A percentile compares a stretch with the other conserved stretches of the same genome.
Evolutionary conservation across 2,113 vertebrate species (phyloP).

Genomic region (Protobothrops mucrosquamatus): DNA sequence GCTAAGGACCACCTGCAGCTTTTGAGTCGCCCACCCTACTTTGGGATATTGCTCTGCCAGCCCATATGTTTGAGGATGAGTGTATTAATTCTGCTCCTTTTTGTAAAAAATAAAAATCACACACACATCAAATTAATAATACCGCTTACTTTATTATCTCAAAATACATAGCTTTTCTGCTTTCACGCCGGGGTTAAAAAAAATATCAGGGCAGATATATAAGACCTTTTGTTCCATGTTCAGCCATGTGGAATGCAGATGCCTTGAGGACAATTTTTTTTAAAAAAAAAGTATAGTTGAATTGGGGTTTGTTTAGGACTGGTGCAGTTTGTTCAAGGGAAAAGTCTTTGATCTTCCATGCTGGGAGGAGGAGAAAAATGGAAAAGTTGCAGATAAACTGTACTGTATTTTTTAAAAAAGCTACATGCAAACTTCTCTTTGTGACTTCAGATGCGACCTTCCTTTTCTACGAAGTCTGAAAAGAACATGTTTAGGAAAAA

Average conservation of each 20-base stretch:
- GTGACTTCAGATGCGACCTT: slow-evolving; percentile 74
- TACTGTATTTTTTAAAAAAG: slow-evolving; percentile 67
- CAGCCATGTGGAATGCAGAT: slow-evolving; percentile 89
- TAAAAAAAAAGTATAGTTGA: slow-evolving; percentile 26
- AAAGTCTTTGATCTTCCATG: slow-evolving; percentile 77
- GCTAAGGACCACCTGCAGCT: background rate
- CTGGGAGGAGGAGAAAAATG: slow-evolving; percentile 66
- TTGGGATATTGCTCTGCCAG: background rate
- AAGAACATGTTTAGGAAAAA: slow-evolving; percentile 38
- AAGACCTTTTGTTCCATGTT: slow-evolving; percentile 77
- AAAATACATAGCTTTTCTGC: slow-evolving; percentile 35
- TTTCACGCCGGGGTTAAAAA: slow-evolving; percentile 53
- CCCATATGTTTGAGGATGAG: background rate
- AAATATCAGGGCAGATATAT: slow-evolving; percentile 53
- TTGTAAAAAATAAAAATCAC: background rate
- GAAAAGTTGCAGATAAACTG: slow-evolving; percentile 73
- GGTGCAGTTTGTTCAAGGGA: slow-evolving; percentile 72
- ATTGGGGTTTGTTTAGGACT: slow-evolving; percentile 70
- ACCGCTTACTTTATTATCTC: slow-evolving; percentile 21
- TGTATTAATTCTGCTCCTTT: background rate
- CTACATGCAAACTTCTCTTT: slow-evolving; percentile 79
- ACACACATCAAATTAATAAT: background rate
- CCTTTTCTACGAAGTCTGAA: slow-evolving; percentile 67
- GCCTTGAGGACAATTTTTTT: slow-evolving; percentile 55
- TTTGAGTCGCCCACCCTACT: background rate